phyloP scores from a whole-genome alignment of 1,140 invertebrate species.

The Kradibia gibbosae region DNA sequence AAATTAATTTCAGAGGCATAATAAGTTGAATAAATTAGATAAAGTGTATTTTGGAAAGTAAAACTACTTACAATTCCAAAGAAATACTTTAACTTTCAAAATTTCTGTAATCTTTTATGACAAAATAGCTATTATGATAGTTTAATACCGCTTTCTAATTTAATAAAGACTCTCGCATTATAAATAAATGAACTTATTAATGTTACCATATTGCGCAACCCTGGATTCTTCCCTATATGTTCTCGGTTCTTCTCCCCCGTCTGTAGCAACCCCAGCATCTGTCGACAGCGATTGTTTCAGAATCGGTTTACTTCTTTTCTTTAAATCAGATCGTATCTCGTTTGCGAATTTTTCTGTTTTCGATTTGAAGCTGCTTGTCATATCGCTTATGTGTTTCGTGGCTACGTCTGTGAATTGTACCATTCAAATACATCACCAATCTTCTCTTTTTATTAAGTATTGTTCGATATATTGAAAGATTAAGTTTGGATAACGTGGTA shows the following conservation, averaged over 20 bases:
- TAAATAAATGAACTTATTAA: background rate
- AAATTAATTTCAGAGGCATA: too few relatives aligned
- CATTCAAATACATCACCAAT: conserved; percentile 52
- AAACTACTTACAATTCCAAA: too few relatives aligned
- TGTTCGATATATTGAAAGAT: conserved; percentile 31
- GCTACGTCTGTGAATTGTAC: conserved; percentile 73
- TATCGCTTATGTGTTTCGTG: conserved; percentile 77
- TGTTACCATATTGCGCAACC: conserved; percentile 80
- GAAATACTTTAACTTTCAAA: too few relatives aligned
- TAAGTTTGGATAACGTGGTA: conserved; percentile 3
- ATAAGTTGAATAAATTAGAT: too few relatives aligned
- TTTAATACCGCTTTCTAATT: background rate
- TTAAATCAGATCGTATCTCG: conserved; percentile 78
- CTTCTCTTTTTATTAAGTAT: background rate
- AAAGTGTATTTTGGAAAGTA: too few relatives aligned
- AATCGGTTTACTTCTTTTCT: conserved; percentile 73
- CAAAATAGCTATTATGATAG: too few relatives aligned
- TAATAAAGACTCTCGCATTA: background rate
- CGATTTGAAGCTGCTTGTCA: conserved; percentile 80
- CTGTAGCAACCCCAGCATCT: conserved; percentile 57
- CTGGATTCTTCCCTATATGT: conserved; percentile 81
- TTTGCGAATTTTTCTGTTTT: conserved; percentile 81
- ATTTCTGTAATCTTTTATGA: too few relatives aligned
- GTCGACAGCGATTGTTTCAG: conserved; percentile 70
- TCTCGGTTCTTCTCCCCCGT: conserved; percentile 75